phyloP scores from a whole-genome alignment of 2,888 invertebrate species.

The Aleiodes testaceus region DNA sequence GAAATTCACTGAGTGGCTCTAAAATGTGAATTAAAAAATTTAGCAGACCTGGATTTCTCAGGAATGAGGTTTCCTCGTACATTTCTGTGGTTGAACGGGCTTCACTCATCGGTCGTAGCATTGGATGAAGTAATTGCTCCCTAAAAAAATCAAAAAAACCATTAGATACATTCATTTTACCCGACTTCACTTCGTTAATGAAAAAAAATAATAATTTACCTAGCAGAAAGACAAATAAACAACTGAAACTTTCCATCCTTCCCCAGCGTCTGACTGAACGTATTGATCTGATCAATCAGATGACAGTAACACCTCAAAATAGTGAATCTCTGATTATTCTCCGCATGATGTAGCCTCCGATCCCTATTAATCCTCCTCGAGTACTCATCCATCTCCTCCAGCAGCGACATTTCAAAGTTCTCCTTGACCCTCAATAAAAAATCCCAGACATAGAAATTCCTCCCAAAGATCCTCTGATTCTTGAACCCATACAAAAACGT shows the following conservation, averaged over 20 bases:
- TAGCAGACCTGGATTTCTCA: slow-evolving; percentile 88
- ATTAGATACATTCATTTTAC: background rate
- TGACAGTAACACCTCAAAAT: slow-evolving; percentile 93
- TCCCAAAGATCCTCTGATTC: slow-evolving; percentile 92
- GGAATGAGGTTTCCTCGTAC: slow-evolving; percentile 97
- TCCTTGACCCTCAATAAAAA: slow-evolving; percentile 91
- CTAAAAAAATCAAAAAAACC: slow-evolving; percentile 73
- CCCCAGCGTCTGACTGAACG: slow-evolving; percentile 89
- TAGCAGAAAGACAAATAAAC: slow-evolving; percentile 93
- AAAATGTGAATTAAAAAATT: slow-evolving; percentile 93
- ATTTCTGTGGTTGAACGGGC: slow-evolving; percentile 92
- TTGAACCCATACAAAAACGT: slow-evolving; percentile 97
- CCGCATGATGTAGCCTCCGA: slow-evolving; percentile 59
- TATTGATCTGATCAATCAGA: slow-evolving; percentile 90
- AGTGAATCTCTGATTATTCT: slow-evolving; percentile 71
- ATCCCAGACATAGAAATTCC: slow-evolving; percentile 98
- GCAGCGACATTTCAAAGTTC: slow-evolving; percentile 83
- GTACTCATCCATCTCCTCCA: slow-evolving; percentile 77
- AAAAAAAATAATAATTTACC: slow-evolving; percentile 76
- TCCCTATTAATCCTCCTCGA: slow-evolving; percentile 67
- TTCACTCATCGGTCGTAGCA: slow-evolving; percentile 92
- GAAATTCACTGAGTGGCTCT: slow-evolving; percentile 91
- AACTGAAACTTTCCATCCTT: slow-evolving; percentile 99
- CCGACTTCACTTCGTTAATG: slow-evolving; percentile 9
- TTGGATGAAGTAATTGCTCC: slow-evolving; percentile 91